Percentiles rank a stretch among this genome's conserved stretches.
Evolutionary conservation across 2,888 invertebrate genomes (phyloP).

Genomic region (Rhagonycha fulva): DNA sequence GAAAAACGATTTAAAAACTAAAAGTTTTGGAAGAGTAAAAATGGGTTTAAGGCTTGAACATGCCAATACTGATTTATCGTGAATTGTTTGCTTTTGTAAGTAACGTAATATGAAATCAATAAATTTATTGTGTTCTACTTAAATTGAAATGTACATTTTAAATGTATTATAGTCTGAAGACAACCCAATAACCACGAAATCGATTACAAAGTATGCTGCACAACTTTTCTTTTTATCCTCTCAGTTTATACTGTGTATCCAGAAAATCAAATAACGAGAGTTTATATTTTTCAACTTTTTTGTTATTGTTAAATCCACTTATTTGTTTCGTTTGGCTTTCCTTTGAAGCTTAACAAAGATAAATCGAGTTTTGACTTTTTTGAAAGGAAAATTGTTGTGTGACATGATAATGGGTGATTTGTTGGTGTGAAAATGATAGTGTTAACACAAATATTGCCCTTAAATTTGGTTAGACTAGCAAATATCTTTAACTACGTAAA

Average conservation of each 20-base stretch:
- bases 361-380: not conserved
- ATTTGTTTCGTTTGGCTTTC: not conserved
- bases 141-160: not conserved
- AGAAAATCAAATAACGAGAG: not conserved
- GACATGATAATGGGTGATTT: not conserved
- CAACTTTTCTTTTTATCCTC: not conserved
- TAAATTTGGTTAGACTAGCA: not conserved
- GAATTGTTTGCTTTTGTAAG: not conserved
- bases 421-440: not conserved
- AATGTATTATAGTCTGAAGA: not conserved
- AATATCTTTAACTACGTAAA: constrained; percentile 33
- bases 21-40: not conserved
- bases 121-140: not conserved
- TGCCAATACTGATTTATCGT: not conserved
- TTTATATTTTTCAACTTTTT: not conserved
- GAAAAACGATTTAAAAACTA: not conserved
- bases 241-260: not conserved
- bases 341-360: not conserved
- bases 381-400: not conserved
- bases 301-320: not conserved
- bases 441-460: not conserved
- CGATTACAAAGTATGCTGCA: not conserved
- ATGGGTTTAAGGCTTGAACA: not conserved
- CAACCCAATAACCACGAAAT: not conserved
- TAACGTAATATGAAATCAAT: not conserved